Evolutionary conservation across 2,888 invertebrate species (phyloP), one percentile per base, ranked within the genome.

Genomic region (Eristalinus sepulchralis): DNA sequence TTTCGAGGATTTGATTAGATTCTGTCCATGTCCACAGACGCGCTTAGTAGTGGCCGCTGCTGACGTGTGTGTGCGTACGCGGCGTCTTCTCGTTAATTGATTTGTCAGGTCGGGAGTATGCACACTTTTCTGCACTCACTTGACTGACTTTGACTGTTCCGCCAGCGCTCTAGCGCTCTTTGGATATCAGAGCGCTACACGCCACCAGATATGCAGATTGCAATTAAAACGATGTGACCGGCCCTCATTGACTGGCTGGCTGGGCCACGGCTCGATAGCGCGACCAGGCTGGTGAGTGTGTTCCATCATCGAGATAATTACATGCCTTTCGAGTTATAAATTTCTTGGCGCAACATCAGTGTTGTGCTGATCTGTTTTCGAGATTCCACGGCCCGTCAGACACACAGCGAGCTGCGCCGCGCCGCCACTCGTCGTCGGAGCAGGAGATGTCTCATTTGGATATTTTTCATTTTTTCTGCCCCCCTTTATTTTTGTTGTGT

Each of bases 281-380:
- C 62, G 62, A 39, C 24, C 55, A 39, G 47, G 9, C 36, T 33
- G 10, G 66, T 71, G 68, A 47, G 22, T 72, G 75, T 71, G 76
- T 73, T 73, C 77, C 84, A 85, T 85, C 84, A 85, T 82, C 82
- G 82, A 85, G 85, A 85, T 85, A 85, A 85, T 85, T 85, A 82
- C 85, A 82, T 85, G 85, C 77, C 82, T 82, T 78, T 82, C 82
- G 82, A 85, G 77, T 77, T 77, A 77, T 63, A 77, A 22, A 71
- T 59, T 73, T 53, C 55, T 76, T 71, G 27, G 57, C 60, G 60
- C 47, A 47, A n/a, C 47, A 47, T 17, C 33, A 17, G 24, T 39
- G 27, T 20, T 66, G 47, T 47, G 31, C 22, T 73, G 73, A 75
- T 81, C 75, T 75, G 55, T 73, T 84, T 77, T 64, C 55, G 55